Evolutionary conservation across 2,888 invertebrate species (phyloP).

Genomic region (Labia minor): DNA sequence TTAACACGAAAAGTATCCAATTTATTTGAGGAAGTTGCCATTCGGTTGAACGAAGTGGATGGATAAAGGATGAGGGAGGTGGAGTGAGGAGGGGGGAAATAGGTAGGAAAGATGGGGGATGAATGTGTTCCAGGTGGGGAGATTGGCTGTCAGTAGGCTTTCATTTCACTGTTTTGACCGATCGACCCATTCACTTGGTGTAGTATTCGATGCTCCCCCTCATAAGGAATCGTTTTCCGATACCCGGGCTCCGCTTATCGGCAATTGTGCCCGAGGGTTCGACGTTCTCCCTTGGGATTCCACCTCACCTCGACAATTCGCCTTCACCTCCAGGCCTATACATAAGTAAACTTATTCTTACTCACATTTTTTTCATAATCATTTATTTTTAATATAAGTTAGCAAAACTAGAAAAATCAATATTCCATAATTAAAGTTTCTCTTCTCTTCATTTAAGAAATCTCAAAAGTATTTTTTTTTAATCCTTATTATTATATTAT

Average conservation of each 20-base stretch:
- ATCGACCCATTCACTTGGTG: background rate
- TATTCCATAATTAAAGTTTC: too few relatives aligned
- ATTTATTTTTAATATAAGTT: background rate
- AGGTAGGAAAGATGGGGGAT: too few relatives aligned
- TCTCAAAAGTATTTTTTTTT: too few relatives aligned
- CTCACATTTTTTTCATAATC: background rate
- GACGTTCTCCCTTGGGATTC: background rate
- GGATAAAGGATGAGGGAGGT: too few relatives aligned
- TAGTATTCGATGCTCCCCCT: background rate
- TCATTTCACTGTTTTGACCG: slow-evolving; percentile 8
- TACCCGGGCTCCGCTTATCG: slow-evolving; percentile 13
- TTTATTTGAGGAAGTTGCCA: too few relatives aligned
- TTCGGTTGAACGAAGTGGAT: too few relatives aligned
- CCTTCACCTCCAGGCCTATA: background rate
- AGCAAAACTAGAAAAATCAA: too few relatives aligned
- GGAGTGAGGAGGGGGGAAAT: too few relatives aligned
- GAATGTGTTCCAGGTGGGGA: too few relatives aligned
- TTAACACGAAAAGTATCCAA: too few relatives aligned
- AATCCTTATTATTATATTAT: too few relatives aligned
- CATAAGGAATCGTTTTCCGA: slow-evolving; percentile 7
- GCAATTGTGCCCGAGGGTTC: slow-evolving; percentile 1
- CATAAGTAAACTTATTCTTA: background rate
- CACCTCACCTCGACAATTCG: background rate
- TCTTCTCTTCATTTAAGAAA: too few relatives aligned
- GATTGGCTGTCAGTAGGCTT: background rate